phyloP scores from a whole-genome alignment of 2,797 vertebrate species.

The Pseudochromis fuscus region DNA sequence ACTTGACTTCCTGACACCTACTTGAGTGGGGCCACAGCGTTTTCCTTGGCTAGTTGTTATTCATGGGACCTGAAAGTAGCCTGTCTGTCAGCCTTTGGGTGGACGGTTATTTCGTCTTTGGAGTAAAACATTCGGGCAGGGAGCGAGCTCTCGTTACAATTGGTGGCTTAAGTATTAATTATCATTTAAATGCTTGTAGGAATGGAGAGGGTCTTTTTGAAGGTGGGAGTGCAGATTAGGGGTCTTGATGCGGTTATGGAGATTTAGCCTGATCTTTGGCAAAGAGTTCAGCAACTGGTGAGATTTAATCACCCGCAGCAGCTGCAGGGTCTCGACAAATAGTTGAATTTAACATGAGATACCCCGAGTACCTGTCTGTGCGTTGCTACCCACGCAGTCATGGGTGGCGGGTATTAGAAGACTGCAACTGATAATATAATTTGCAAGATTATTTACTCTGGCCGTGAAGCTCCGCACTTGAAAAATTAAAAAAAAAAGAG shows the following conservation, averaged over 20 bases:
- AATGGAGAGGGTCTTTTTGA: slow-evolving; percentile 61
- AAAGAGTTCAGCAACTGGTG: slow-evolving; percentile 65
- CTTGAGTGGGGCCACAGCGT: slow-evolving; percentile 76
- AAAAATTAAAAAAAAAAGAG: no score
- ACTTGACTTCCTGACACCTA: slow-evolving; percentile 86
- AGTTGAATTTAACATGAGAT: slow-evolving; percentile 15
- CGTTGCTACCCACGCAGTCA: background rate
- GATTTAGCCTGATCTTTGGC: slow-evolving; percentile 57
- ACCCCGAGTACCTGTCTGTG: background rate
- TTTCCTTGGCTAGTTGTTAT: slow-evolving; percentile 84
- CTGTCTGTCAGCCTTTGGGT: slow-evolving; percentile 80
- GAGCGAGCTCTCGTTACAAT: slow-evolving; percentile 69
- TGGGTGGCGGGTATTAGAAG: background rate
- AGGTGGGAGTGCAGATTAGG: slow-evolving; percentile 66
- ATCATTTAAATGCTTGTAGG: slow-evolving; percentile 86
- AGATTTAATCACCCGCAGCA: slow-evolving; percentile 66
- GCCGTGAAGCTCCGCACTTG: background rate
- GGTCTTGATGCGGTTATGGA: slow-evolving; percentile 53
- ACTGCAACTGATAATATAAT: background rate
- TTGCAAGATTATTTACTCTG: background rate
- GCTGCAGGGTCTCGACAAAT: slow-evolving; percentile 56
- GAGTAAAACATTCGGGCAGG: slow-evolving; percentile 53
- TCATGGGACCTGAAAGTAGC: slow-evolving; percentile 79
- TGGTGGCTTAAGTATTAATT: slow-evolving; percentile 82
- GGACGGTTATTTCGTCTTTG: slow-evolving; percentile 66